Percentiles rank a stretch among this genome's conserved stretches.
phyloP scores from a whole-genome alignment of 2,797 vertebrate species.

The Phaenicophaeus curvirostris region DNA sequence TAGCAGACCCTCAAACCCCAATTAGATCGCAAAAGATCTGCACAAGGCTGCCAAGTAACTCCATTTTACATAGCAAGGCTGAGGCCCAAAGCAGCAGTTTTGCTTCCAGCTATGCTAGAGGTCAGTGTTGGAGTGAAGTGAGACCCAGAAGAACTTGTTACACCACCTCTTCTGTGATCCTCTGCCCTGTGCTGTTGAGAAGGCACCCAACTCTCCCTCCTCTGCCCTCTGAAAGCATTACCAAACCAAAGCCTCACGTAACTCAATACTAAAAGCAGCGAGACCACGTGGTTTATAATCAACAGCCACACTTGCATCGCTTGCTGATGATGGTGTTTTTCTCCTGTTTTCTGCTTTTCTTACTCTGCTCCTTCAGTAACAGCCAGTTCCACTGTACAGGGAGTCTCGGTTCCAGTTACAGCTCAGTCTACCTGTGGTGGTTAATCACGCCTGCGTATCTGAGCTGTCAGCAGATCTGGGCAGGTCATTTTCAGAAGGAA shows the following conservation, averaged over 20 bases:
- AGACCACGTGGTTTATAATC: background rate
- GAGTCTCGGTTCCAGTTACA: background rate
- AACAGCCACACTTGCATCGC: background rate
- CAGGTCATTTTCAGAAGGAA: background rate
- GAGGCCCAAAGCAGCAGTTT: background rate
- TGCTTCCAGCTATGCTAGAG: background rate
- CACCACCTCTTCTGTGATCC: background rate
- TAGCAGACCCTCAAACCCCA: background rate
- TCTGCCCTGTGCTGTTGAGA: background rate
- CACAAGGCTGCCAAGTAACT: background rate
- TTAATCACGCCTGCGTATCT: background rate
- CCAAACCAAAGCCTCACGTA: background rate
- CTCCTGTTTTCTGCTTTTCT: background rate
- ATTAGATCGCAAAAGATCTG: background rate
- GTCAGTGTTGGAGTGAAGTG: background rate
- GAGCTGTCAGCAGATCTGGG: background rate
- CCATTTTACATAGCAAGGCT: background rate
- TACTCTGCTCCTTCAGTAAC: background rate
- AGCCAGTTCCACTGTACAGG: background rate
- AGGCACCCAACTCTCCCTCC: background rate
- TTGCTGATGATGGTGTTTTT: background rate
- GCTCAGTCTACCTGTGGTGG: background rate
- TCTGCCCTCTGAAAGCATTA: background rate
- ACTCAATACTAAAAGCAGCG: background rate
- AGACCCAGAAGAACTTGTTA: conserved; percentile 2